Evolutionary conservation across 2,113 vertebrate genomes (phyloP), one percentile per base, ranked within the genome.

Genomic region (Scomber japonicus): DNA sequence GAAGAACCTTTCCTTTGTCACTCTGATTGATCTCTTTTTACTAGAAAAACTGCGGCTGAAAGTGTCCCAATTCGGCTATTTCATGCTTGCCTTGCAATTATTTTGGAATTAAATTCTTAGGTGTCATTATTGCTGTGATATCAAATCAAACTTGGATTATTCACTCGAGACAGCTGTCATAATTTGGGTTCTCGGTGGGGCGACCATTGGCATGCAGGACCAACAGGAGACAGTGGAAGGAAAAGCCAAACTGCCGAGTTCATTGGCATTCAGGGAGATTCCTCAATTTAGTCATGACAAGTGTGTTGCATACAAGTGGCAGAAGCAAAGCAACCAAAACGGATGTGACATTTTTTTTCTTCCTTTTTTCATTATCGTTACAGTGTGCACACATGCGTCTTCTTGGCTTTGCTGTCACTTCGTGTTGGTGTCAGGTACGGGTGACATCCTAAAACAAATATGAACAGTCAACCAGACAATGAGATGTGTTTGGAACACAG

Each of bases 211-310:
- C 13, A 14, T 30, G 3, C 0, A 4, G 19, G 59, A 50, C 35
- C 44, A 60, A 53, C 14, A 3, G 72, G 24, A n/a, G 19, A 31
- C 16, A 40, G 15, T n/a, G 11, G 35, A 51, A 59, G 72, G 40
- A 17, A 59, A 66, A 79, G 24, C 40, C 17, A 15, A 35, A 30
- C 15, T 61, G 64, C 10, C 17, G 1, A 19, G 59, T 30, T 64
- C 40, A 82, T 80, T 60, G 55, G 56, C 62, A 46, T 40, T 86
- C 62, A 49, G 66, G 64, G 76, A 8, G 35, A 81, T 71, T 81
- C 44, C 30, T 85, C 60, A 60, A 53, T 88, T 74, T 50, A 69
- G 82, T 69, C 68, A 5, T 72, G 86, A 83, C 79, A 71, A 46
- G 48, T 53, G 56, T 35, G 53, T 13, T 56, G 62, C 55, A 73